Conservation (phyloP, 1,140 invertebrate genomes). For the Paraescarpia echinospica region DNA sequence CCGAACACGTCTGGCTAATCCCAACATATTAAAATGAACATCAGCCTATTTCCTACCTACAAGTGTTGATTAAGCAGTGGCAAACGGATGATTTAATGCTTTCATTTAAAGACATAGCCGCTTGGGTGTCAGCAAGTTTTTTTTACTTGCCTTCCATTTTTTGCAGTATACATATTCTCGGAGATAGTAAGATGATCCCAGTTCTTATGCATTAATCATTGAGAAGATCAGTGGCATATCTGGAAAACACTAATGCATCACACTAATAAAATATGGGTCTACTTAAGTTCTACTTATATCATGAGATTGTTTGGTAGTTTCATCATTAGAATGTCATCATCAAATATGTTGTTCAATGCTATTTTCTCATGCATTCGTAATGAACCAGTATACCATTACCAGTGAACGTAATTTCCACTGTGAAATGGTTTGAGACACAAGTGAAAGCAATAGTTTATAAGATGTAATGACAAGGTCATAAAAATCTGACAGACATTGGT, state of each 20-base stretch:
- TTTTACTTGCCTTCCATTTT: too few species aligned
- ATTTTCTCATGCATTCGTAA: neutral
- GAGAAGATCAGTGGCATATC: neutral
- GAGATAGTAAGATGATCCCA: neutral
- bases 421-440: neutral
- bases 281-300: neutral
- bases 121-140: too few species aligned
- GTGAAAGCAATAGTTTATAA: neutral
- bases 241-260: neutral
- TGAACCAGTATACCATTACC: neutral
- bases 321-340: neutral
- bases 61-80: neutral
- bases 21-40: neutral
- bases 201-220: neutral
- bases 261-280: neutral
- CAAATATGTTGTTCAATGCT: neutral
- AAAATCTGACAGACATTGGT: neutral
- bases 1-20: neutral
- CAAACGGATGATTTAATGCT: neutral
- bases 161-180: neutral
- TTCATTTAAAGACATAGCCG: too few species aligned
- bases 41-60: neutral
- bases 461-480: neutral
- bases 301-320: neutral
- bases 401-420: neutral